A percentile compares a stretch with the other conserved stretches of the same genome.
These are phyloP conservation scores for Rhopilema esculentum DNA, from an alignment of 30 jellyfish, hydroid and myxozoan species.

Conservation along the genomic window DNA sequence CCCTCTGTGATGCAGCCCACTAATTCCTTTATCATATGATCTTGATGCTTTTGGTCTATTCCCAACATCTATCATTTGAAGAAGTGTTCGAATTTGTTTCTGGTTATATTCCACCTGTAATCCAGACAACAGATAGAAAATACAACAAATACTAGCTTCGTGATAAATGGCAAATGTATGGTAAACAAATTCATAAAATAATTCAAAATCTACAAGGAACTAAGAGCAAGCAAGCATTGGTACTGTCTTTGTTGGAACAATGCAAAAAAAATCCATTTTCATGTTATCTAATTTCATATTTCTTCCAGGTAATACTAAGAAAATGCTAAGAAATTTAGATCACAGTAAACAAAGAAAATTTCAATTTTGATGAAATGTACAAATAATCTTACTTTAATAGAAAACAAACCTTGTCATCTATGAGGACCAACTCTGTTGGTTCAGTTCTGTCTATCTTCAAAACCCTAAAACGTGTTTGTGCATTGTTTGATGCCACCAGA, in stretches of 20 bases:
- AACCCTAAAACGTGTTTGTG: constrained; percentile 91
- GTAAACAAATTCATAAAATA: no score
- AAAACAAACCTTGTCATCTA: constrained; percentile 87
- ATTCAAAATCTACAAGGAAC: no score
- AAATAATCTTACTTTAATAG: background rate
- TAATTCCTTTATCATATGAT: constrained; percentile 83
- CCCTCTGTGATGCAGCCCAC: constrained; percentile 90
- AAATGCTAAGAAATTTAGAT: no score
- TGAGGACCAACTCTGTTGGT: constrained; percentile 85
- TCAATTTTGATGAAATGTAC: background rate
- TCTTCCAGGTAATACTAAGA: no score
- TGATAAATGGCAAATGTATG: no score
- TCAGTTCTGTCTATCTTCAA: constrained; percentile 97
- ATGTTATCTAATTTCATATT: no score
- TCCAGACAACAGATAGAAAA: no score
- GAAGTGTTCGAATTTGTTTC: constrained; percentile 78
- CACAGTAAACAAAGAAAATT: no score
- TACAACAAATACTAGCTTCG: no score
- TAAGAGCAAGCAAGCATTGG: no score
- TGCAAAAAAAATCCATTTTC: no score
- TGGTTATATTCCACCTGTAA: constrained; percentile 92
- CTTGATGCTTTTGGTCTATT: constrained; percentile 89
- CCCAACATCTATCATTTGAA: constrained; percentile 95
- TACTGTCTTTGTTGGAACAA: no score
- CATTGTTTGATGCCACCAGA: constrained; percentile 96